Evolutionary conservation across 2,113 vertebrate species (phyloP), one percentile per base, ranked within the genome.

Genomic region (Gulo gulo): DNA sequence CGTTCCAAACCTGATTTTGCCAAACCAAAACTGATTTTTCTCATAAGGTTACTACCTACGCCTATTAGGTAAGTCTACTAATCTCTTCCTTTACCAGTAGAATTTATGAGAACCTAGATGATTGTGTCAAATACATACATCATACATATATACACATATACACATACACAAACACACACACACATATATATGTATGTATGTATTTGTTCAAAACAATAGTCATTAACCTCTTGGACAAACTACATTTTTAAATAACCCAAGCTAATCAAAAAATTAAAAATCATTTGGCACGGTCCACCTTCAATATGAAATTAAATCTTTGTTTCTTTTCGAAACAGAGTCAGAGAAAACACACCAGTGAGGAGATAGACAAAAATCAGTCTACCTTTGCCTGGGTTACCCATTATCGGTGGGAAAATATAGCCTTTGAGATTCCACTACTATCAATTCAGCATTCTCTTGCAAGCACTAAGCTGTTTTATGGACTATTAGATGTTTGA

Each of bases 11-110:
- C 39, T 67, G 81, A 84, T 34, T 92, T 90, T 95, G 74, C 34
- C 47, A 95, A 97, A 91, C 52, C 52, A 7, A 95, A 94, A 50
- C 16, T 74, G 89, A 94, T 14, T 95, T 94, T 86, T 91, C 78
- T 96, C 45, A 86, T 84, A 73, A 94, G 88, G 31, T 89, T 83
- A 88, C n/a, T 92, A 74, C 80, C 45, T 90, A 91, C 91, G 36
- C 31, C 61, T 85, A 92, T 94, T 94, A 97, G 65, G 87, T 94
- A 94, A 90, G 42, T 59, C 59, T 84, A 65, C 50, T 94, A 96
- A 84, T 94, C 50, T 81, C 55, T 71, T 81, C 14, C 31, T 88
- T 86, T 73, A 65, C 81, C 65, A 69, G 20, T 57, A 96, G 78
- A 78, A 52, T 24, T 91, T 91, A 65, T 55, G 50, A 18, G 59